Evolutionary conservation across 2,888 invertebrate species (phyloP), one percentile per base, ranked within the genome.

Genomic region (Pteria penguin): DNA sequence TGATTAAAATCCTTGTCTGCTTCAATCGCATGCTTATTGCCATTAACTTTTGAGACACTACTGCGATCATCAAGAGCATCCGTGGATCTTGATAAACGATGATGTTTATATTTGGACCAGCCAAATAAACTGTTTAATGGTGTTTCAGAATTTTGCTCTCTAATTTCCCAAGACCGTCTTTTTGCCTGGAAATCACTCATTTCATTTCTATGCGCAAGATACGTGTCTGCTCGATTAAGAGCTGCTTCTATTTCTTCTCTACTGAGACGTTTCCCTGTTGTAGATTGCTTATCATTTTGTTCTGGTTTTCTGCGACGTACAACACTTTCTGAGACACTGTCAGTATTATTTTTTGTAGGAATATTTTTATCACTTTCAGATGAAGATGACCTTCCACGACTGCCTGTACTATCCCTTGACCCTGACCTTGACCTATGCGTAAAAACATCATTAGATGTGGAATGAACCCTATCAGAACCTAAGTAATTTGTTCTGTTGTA

Each of bases 161-260:
- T 26, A 24, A 79, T 54, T 73, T 82, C 83, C 78, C 80, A 80
- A 1, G 84, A 82, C 24, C 80, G 58, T 22, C 81, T 61, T 63
- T 84, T 83, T 60, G 81, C 72, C 45, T 81, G 76, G 26, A 76
- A 73, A 27, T 87, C 86, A n/a, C 71, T 83, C 0, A 82, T 72
- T 0, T 74, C 76, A 52, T 72, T 75, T 2, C 81, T 70, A 36
- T 79, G 82, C 33, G 83, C 78, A 60, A 87, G 82, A 79, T 89
- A 89, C 11, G 80, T 77, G 67, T 89, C 88, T 8, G 89, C 89
- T 66, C 81, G 72, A 33, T 86, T 85, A 22, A 88, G 61, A 11
- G 89, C 87, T 54, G 84, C 84, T 67, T 87, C 84, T 55, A 89
- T 87, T 71, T 89, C 88, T 36, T 88, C 87, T 45, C 81, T 82